phyloP scores from a whole-genome alignment of 1,140 invertebrate species.

The Heliconius eleuchia region DNA sequence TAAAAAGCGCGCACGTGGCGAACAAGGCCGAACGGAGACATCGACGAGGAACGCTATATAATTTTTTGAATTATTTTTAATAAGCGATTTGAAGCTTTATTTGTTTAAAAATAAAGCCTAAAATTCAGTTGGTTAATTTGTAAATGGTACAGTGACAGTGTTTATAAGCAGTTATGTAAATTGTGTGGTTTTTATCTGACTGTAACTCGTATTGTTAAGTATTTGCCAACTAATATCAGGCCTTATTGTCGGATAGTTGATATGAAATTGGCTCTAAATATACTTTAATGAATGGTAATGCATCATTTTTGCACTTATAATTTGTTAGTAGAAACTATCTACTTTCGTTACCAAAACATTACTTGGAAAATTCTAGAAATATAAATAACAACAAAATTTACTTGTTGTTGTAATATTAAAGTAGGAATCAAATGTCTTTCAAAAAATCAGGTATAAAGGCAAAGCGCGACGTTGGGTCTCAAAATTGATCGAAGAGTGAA shows the following conservation, averaged over 20 bases:
- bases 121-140: not conserved
- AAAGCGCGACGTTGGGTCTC: too few relatives aligned
- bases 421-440: too few relatives aligned
- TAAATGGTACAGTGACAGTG: slow-evolving; percentile 20
- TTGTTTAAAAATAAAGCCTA: not conserved
- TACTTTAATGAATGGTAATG: not conserved
- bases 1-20: slow-evolving; percentile 47
- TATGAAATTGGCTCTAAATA: not conserved
- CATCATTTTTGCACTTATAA: not conserved
- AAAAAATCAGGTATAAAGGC: too few relatives aligned
- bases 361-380: not conserved
- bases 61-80: not conserved
- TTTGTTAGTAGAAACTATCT: not conserved
- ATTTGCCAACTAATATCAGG: not conserved
- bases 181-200: slow-evolving; percentile 48
- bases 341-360: not conserved
- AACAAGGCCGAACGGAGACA: slow-evolving; percentile 50
- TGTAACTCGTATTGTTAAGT: slow-evolving; percentile 22
- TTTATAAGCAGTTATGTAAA: slow-evolving; percentile 46
- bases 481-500: too few relatives aligned
- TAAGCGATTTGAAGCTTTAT: slow-evolving; percentile 23
- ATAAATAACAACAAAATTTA: not conserved
- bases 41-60: slow-evolving; percentile 24
- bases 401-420: too few relatives aligned
- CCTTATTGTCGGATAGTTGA: not conserved